Base-by-base conservation (phyloP, 2,888 invertebrate species). In the Sinotaia quadrata region DNA sequence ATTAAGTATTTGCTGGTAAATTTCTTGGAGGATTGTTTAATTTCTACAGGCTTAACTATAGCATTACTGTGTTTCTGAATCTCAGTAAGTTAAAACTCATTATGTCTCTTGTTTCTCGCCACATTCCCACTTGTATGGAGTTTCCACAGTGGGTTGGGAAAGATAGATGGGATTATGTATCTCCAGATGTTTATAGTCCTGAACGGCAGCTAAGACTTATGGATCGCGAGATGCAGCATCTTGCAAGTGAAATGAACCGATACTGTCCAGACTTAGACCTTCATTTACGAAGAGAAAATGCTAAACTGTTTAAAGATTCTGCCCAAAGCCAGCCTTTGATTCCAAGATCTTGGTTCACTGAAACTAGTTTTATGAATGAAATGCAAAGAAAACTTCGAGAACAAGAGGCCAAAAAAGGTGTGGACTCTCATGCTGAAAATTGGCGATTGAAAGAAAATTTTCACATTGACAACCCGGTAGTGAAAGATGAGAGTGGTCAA, bases 401-500 rank as follows among this genome's bases (percentile, higher is more conserved):
- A 3, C 4, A 8, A 21, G 52, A 52, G 7, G 27, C 37, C 27
- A 29, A 21, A n/a, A 37, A 37, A 51, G 63, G 44, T n/a, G 41
- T 31, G 7, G 56, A 31, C 4, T 34, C 54, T 18, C 63, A 56
- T 10, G 54, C 63, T n/a, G 63, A 65, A 21, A 37, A 18, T 44
- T 65, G 63, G 63, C 24, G 63, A 29, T 41, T 44, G 56, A 65
- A 72, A 24, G 83, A 84, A 65, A 81, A 81, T 60, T 81, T 80
- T 67, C 72, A 75, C n/a, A 65, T 82, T 72, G 81, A 83, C 66
- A 81, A 83, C 67, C 84, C 84, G 1, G 76, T 85, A 27, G 66
- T 74, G 18, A 73, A 78, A 4, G 81, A 77, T 52, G 95, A 96
- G 88, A 96, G 93, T 90, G 97, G 97, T 90, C 93, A 94, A 34